Evolutionary conservation across 2,113 vertebrate species (phyloP), one percentile per base, ranked within the genome.

Genomic region (Sapajus apella): DNA sequence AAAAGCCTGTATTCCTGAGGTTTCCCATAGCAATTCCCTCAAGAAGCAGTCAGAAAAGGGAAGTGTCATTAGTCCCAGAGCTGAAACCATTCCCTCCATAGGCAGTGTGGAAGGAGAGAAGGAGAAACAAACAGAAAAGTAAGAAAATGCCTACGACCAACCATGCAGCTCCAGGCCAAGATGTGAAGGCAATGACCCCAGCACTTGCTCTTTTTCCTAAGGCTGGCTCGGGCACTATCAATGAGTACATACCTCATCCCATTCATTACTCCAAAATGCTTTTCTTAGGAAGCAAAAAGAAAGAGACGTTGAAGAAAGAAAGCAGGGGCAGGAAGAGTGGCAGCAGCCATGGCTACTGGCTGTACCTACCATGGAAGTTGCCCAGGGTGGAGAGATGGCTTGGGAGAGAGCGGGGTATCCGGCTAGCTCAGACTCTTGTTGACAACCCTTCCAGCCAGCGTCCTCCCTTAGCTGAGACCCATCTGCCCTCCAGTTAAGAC

Each of bases 361-460:
- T 73, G 58, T 96, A 98, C 98, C 94, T 98, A 98, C 98, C 97
- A 96, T 86, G 82, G 76, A 96, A 96, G 91, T 94, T 96, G 87
- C 86, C 75, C 94, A 91, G 73, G 68, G 35, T 77, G 50, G 20
- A 87, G 72, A 95, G 91, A 80, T 80, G 82, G 72, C n/a, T 96
- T 91, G 87, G 50, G 88, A 96, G 94, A 87, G 52, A 92, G 45
- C 70, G 58, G 58, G 17, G 76, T 94, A 91, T 96, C 83, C 95
- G 85, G 77, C 30, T 66, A 96, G 66, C 45, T 97, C 84, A 76
- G 73, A 73, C n/a, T 84, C 72, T 92, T 75, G 82, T 47, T 84
- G 84, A 66, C 66, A 94, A 79, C 7, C 72, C 85, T 27, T 97
- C 61, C 80, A 95, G 84, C 35, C 73, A 92, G 91, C 23, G 11